phyloP scores from a whole-genome alignment of 1,140 invertebrate species.

The Ruditapes philippinarum region DNA sequence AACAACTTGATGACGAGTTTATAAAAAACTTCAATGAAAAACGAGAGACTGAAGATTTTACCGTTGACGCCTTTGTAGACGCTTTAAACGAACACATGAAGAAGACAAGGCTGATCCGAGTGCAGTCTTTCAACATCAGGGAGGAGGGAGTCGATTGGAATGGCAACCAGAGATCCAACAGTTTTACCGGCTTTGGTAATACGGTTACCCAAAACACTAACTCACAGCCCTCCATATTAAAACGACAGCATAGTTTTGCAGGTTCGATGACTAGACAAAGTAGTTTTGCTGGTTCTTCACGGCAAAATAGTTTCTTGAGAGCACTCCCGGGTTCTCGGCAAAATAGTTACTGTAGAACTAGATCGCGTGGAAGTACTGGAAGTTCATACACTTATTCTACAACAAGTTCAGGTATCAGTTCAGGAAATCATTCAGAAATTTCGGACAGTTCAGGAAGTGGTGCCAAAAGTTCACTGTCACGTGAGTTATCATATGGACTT shows the following conservation, averaged over 20 bases:
- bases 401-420: slow-evolving; percentile 60
- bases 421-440: slow-evolving; percentile 41
- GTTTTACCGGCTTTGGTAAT: slow-evolving; percentile 52
- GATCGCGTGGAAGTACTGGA: slow-evolving; percentile 65
- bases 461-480: slow-evolving; percentile 49
- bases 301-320: slow-evolving; percentile 50
- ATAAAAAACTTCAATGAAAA: slow-evolving; percentile 38
- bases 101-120: slow-evolving; percentile 57
- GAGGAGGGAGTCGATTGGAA: slow-evolving; percentile 51
- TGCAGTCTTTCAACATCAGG: slow-evolving; percentile 52
- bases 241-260: slow-evolving; percentile 54
- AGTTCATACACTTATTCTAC: slow-evolving; percentile 65
- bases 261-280: slow-evolving; percentile 12
- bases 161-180: slow-evolving; percentile 53
- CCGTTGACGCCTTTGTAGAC: slow-evolving; percentile 50
- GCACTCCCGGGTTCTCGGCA: slow-evolving; percentile 54
- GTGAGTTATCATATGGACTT: slow-evolving; percentile 58
- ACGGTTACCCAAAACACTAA: background rate
- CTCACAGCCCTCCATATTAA: background rate
- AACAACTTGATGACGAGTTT: slow-evolving; percentile 48
- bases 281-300: slow-evolving; percentile 40
- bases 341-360: slow-evolving; percentile 54
- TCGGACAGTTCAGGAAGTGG: slow-evolving; percentile 48
- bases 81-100: slow-evolving; percentile 61
- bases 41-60: background rate